A percentile compares a stretch with the other conserved stretches of the same genome.
phyloP scores from a whole-genome alignment of 2,113 vertebrate species.

The Hippoglossus stenolepis region DNA sequence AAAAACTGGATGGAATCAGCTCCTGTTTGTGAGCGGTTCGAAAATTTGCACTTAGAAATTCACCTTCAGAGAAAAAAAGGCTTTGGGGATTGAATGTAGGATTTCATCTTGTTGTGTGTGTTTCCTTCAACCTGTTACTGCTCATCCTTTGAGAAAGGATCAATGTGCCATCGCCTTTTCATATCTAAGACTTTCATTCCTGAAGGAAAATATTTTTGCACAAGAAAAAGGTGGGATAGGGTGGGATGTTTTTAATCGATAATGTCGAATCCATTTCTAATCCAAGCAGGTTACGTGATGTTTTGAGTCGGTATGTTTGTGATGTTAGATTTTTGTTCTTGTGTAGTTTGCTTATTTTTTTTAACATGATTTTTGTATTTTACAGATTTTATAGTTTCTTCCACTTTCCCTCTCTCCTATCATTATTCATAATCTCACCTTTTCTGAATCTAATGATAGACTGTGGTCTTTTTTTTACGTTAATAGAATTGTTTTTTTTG shows the following conservation, averaged over 20 bases:
- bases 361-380: conserved; percentile 25
- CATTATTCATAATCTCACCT: background rate
- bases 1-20: background rate
- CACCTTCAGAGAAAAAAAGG: background rate
- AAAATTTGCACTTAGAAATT: background rate
- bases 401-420: background rate
- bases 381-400: conserved; percentile 24
- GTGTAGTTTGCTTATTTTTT: conserved; percentile 2
- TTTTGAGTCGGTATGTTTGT: conserved; percentile 27
- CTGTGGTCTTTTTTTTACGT: background rate
- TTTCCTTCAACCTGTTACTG: conserved; percentile 27
- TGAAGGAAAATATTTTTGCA: conserved; percentile 72
- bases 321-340: conserved; percentile 6
- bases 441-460: conserved; percentile 28
- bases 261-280: conserved; percentile 35
- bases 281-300: conserved; percentile 20
- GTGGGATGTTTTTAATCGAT: conserved; percentile 33
- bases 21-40: background rate
- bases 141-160: conserved; percentile 57
- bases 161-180: conserved; percentile 44
- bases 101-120: conserved; percentile 41
- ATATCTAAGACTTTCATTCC: conserved; percentile 63
- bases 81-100: conserved; percentile 62
- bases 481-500: conserved; percentile 9
- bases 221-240: conserved; percentile 52